Conservation (phyloP, 2,797 vertebrate genomes). For the Sphenodon punctatus region DNA sequence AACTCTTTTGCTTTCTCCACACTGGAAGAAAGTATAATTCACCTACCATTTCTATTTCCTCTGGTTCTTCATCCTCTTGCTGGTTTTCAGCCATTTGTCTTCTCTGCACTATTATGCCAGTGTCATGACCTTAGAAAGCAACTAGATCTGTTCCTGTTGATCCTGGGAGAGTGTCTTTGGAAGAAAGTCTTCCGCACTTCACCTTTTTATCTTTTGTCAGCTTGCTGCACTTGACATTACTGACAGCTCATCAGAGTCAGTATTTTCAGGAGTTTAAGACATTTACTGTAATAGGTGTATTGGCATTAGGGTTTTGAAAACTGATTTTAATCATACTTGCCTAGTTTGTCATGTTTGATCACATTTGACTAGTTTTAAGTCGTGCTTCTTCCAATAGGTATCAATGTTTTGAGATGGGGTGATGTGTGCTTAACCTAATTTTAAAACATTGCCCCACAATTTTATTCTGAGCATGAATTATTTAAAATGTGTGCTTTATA, state of each 20-base stretch:
- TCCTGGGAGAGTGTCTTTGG: neutral
- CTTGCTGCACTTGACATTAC: neutral
- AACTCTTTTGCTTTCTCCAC: neutral
- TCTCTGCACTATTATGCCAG: neutral
- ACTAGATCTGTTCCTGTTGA: neutral
- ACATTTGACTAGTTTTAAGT: too few relatives aligned
- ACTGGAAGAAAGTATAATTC: neutral
- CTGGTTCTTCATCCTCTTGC: neutral
- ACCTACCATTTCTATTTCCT: neutral
- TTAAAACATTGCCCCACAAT: too few relatives aligned
- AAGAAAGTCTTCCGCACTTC: neutral
- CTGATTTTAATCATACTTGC: too few relatives aligned
- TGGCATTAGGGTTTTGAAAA: too few relatives aligned
- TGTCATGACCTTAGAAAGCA: neutral
- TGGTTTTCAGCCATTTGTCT: neutral
- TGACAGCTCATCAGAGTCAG: neutral
- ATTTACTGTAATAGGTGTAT: too few relatives aligned
- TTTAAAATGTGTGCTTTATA: too few relatives aligned
- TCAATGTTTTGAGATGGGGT: too few relatives aligned
- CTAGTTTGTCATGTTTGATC: too few relatives aligned
- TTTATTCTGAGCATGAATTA: too few relatives aligned
- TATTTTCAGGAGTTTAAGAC: neutral
- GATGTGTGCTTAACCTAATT: too few relatives aligned
- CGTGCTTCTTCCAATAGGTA: too few relatives aligned
- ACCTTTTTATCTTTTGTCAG: neutral